A percentile compares a stretch with the other conserved stretches of the same genome.
phyloP scores from a whole-genome alignment of 2,797 vertebrate species.

The Helicolenus hilgendorfi region DNA sequence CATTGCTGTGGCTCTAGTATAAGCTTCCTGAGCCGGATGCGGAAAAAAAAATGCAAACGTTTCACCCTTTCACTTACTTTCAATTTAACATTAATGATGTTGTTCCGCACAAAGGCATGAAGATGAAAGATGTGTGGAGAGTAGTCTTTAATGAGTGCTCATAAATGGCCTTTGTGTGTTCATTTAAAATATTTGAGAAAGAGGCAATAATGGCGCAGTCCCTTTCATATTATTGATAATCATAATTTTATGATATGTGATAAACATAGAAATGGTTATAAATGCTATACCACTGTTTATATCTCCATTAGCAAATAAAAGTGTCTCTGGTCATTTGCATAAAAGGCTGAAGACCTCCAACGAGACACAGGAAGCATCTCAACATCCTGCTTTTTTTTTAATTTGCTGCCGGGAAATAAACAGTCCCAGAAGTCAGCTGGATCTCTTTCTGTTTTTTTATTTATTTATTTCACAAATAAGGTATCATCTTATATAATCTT shows the following conservation, averaged over 20 bases:
- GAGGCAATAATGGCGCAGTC: slow-evolving; percentile 14
- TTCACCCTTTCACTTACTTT: slow-evolving; percentile 72
- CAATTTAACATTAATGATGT: slow-evolving; percentile 79
- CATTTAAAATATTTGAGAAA: slow-evolving; percentile 51
- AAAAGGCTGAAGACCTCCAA: slow-evolving; percentile 26
- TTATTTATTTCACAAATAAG: background rate
- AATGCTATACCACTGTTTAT: slow-evolving; percentile 58
- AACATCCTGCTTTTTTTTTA: background rate
- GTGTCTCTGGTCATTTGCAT: slow-evolving; percentile 59
- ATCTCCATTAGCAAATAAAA: slow-evolving; percentile 56
- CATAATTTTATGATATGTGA: slow-evolving; percentile 57
- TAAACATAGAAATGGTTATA: slow-evolving; percentile 65
- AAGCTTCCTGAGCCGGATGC: slow-evolving; percentile 82
- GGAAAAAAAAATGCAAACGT: slow-evolving; percentile 75
- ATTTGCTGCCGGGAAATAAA: slow-evolving; percentile 24
- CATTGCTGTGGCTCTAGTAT: slow-evolving; percentile 55
- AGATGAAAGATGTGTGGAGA: slow-evolving; percentile 69
- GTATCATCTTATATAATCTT: background rate
- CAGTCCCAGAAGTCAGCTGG: slow-evolving; percentile 11
- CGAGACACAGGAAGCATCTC: slow-evolving; percentile 34
- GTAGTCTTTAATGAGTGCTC: slow-evolving; percentile 65
- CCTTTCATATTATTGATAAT: slow-evolving; percentile 56
- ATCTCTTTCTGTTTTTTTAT: background rate
- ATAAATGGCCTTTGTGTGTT: slow-evolving; percentile 62
- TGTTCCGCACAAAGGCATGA: slow-evolving; percentile 64